These are phyloP conservation scores for Sinhomidia bicolor DNA, from an alignment of 2,888 invertebrate species.

Conservation along the genomic window DNA sequence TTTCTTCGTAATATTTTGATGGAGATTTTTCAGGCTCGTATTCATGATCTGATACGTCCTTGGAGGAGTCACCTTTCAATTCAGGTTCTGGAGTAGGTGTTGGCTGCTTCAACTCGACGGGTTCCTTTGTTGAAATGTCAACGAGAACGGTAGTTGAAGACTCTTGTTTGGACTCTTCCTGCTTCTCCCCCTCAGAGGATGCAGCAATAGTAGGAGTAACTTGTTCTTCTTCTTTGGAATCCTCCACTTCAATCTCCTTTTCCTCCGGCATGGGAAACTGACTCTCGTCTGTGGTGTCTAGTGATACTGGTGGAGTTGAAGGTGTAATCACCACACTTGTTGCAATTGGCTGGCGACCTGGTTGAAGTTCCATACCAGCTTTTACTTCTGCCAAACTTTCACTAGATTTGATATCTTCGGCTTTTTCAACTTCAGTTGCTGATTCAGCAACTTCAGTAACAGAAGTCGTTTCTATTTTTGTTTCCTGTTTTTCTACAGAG, in stretches of 20 bases:
- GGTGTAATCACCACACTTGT: constrained; percentile 74
- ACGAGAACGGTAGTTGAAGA: not conserved
- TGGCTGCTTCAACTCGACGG: constrained; percentile 49
- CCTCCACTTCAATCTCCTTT: constrained; percentile 19
- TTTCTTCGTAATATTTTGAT: constrained; percentile 63
- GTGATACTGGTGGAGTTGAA: constrained; percentile 68
- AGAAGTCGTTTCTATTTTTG: not conserved
- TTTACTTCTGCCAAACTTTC: not conserved
- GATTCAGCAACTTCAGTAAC: not conserved
- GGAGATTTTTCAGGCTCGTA: constrained; percentile 42
- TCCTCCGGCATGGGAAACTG: constrained; percentile 51
- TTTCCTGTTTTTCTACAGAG: not conserved
- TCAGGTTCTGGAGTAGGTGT: constrained; percentile 55
- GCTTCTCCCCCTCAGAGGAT: not conserved
- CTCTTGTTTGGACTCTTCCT: not conserved
- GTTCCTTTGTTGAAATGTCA: constrained; percentile 56
- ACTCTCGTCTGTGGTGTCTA: constrained; percentile 49
- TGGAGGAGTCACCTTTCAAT: constrained; percentile 49
- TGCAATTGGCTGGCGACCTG: constrained; percentile 25
- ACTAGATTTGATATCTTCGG: not conserved
- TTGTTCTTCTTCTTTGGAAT: constrained; percentile 43
- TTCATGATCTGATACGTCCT: constrained; percentile 43
- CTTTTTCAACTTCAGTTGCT: not conserved
- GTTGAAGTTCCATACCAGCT: not conserved
- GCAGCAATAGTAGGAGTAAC: constrained; percentile 33